Evolutionary conservation across 2,113 vertebrate species (phyloP).

Genomic region (Muscicapa adusta): DNA sequence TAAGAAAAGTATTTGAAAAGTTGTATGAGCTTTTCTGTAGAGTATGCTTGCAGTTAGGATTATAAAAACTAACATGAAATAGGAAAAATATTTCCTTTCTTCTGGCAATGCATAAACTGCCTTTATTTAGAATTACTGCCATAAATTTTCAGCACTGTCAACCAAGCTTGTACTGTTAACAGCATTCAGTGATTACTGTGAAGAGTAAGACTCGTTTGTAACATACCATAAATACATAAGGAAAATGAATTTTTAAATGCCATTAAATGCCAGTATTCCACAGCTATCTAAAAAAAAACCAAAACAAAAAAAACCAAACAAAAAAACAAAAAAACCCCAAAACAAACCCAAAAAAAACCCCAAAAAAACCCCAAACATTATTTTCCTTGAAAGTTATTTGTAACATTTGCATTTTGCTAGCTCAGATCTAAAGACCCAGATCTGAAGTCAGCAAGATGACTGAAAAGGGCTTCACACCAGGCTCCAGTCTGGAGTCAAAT

Average conservation of each 20-base stretch:
- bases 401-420: not conserved
- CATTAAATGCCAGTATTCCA: not conserved
- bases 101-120: not conserved
- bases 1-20: not conserved
- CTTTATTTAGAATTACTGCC: conserved; percentile 12
- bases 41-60: not conserved
- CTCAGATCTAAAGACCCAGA: not conserved
- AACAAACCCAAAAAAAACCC: not conserved
- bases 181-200: not conserved
- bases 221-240: not conserved
- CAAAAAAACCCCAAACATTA: not conserved
- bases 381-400: not conserved
- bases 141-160: conserved; percentile 16
- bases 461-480: not conserved
- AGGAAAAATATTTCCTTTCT: not conserved
- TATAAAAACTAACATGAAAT: conserved; percentile 1
- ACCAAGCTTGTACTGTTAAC: not conserved
- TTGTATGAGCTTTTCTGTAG: not conserved
- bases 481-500: not conserved
- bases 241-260: not conserved
- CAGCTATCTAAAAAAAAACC: not conserved
- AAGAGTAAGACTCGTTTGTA: not conserved
- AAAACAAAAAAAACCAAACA: not conserved
- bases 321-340: not conserved
- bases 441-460: not conserved